Evolutionary conservation across 2,113 vertebrate genomes (phyloP).

Genomic region (Chrysemys picta): DNA sequence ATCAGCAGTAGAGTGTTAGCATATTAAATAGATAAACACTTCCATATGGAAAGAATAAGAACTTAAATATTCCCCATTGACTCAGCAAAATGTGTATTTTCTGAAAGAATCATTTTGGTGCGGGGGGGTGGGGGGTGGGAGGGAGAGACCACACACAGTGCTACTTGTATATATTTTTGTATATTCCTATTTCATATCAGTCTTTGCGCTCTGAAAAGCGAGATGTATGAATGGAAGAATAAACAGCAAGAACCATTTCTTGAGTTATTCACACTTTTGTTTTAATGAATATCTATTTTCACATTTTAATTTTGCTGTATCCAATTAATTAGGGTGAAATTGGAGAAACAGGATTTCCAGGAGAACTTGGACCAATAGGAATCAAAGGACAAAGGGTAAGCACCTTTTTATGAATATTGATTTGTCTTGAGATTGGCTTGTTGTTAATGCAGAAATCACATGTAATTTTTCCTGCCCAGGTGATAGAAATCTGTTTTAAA

Average conservation of each 20-base stretch:
- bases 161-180: background rate
- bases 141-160: background rate
- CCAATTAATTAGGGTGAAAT: conserved; percentile 40
- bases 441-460: too few species aligned
- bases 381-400: conserved; percentile 44
- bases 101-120: background rate
- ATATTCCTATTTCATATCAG: background rate
- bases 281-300: background rate
- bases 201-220: background rate
- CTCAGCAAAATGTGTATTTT: too few species aligned
- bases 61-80: too few species aligned
- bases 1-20: background rate
- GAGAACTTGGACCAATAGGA: conserved; percentile 61
- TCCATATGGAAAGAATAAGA: background rate
- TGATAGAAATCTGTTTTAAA: too few species aligned
- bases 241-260: background rate
- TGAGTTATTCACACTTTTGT: background rate
- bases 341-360: conserved; percentile 40
- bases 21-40: background rate
- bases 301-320: conserved; percentile 8
- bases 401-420: too few species aligned
- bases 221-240: background rate
- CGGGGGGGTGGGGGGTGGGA: too few species aligned
- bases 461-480: too few species aligned
- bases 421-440: too few species aligned